These are phyloP conservation scores for Agelastica alni DNA, from an alignment of 2,888 invertebrate species.

Conservation along the genomic window DNA sequence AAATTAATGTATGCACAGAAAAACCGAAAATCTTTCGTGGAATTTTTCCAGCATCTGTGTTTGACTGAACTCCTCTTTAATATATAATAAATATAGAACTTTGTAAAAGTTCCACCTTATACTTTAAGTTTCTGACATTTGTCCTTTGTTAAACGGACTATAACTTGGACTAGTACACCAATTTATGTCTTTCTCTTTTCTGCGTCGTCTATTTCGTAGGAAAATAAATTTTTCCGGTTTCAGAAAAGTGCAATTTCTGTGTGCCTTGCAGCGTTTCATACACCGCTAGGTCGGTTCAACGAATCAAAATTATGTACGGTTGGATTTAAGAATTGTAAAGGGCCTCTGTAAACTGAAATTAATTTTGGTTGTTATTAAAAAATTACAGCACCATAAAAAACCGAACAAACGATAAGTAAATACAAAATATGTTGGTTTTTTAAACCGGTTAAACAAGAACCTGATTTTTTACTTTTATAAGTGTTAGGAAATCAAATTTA, in stretches of 20 bases:
- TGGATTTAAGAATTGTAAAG: too few species aligned
- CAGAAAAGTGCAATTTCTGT: conserved; percentile 23
- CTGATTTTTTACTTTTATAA: too few species aligned
- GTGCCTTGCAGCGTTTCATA: conserved; percentile 6
- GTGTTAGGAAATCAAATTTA: too few species aligned
- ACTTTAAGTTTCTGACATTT: conserved; percentile 20
- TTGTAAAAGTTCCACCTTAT: conserved; percentile 10
- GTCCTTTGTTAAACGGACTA: conserved; percentile 23
- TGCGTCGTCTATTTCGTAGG: conserved; percentile 17
- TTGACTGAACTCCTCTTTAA: conserved; percentile 3
- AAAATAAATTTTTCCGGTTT: conserved; percentile 20
- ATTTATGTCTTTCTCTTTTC: conserved; percentile 15
- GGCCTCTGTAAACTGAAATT: too few species aligned
- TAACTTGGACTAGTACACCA: conserved; percentile 15
- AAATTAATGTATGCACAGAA: too few species aligned
- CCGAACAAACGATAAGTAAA: too few species aligned
- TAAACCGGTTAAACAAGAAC: too few species aligned
- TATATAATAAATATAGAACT: conserved; percentile 24
- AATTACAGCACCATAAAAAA: too few species aligned
- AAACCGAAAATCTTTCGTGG: neutral
- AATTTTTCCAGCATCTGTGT: neutral
- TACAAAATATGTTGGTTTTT: too few species aligned
- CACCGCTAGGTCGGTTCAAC: too few species aligned
- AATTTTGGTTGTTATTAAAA: too few species aligned
- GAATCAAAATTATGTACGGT: too few species aligned